These are phyloP conservation scores for Helobdella robusta DNA, from an alignment of 2,888 invertebrate species.

Conservation along the genomic window DNA sequence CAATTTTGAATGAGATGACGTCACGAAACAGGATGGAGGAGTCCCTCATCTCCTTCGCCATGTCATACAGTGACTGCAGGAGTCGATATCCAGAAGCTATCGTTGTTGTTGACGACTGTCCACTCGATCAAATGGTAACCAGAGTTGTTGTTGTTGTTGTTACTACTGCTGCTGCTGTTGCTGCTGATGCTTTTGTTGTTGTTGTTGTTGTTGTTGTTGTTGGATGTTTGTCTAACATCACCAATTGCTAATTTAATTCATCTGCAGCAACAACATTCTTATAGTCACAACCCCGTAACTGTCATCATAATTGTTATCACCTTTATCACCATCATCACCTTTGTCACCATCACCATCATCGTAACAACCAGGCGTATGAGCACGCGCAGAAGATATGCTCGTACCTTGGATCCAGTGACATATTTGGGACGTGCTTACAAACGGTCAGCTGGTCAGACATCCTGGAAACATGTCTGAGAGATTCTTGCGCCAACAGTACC, in stretches of 20 bases:
- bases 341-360: too few relatives aligned
- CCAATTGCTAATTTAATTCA: too few relatives aligned
- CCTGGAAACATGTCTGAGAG: conserved; percentile 27
- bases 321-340: too few relatives aligned
- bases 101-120: conserved; percentile 21
- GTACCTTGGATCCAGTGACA: conserved; percentile 18
- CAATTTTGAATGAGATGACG: conserved; percentile 31
- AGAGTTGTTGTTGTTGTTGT: too few relatives aligned
- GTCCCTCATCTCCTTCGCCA: conserved; percentile 26
- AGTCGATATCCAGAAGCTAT: background rate
- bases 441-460: conserved; percentile 25
- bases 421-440: conserved; percentile 22
- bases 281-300: too few relatives aligned
- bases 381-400: conserved; percentile 24
- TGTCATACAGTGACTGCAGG: conserved; percentile 29
- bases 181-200: too few relatives aligned
- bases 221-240: too few relatives aligned
- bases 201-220: too few relatives aligned
- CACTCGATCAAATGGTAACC: too few relatives aligned
- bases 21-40: conserved; percentile 30
- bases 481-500: conserved; percentile 28
- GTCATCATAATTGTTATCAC: too few relatives aligned
- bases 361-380: conserved; percentile 23
- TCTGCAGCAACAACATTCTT: too few relatives aligned
- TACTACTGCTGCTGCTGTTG: too few relatives aligned